Base-by-base conservation (phyloP, 2,888 invertebrate genomes). In the Neria commutata region DNA sequence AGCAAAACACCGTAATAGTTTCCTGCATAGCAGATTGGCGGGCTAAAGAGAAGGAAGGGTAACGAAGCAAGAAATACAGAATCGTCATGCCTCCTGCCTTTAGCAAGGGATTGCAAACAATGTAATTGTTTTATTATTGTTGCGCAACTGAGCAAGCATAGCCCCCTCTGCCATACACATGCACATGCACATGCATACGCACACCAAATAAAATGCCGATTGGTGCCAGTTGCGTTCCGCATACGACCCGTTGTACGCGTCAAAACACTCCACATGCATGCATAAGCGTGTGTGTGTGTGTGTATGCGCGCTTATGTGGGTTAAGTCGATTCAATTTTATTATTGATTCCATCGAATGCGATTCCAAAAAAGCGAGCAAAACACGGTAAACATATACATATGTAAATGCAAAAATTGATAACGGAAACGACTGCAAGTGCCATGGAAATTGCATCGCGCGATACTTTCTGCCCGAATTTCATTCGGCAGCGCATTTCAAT, bases 51-150 rank as follows among this genome's bases (percentile, higher is more conserved):
- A n/a, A n/a, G n/a, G n/a, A n/a, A n/a, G n/a, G n/a, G n/a, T n/a
- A n/a, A n/a, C n/a, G n/a, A n/a, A n/a, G n/a, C n/a, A n/a, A n/a
- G n/a, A n/a, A n/a, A n/a, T n/a, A n/a, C n/a, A n/a, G n/a, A n/a
- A n/a, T n/a, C n/a, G n/a, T n/a, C n/a, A n/a, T n/a, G n/a, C n/a
- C n/a, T n/a, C n/a, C n/a, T n/a, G n/a, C n/a, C n/a, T n/a, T n/a
- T n/a, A n/a, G n/a, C n/a, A n/a, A n/a, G n/a, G n/a, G n/a, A 42
- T 19, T 19, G 19, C 42, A 42, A 42, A 19, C 42, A 42, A 19
- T 42, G 42, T 42, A 42, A 42, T 42, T 42, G 42, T 42, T 42
- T 42, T 42, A 21, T 19, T 42, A 42, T 42, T 42, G 42, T 19
- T 42, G 42, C n/a, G n/a, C 17, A 29, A 29, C 29, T 6, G 29